phyloP scores from a whole-genome alignment of 1,140 invertebrate species.

The Sminthurinus signatus region DNA sequence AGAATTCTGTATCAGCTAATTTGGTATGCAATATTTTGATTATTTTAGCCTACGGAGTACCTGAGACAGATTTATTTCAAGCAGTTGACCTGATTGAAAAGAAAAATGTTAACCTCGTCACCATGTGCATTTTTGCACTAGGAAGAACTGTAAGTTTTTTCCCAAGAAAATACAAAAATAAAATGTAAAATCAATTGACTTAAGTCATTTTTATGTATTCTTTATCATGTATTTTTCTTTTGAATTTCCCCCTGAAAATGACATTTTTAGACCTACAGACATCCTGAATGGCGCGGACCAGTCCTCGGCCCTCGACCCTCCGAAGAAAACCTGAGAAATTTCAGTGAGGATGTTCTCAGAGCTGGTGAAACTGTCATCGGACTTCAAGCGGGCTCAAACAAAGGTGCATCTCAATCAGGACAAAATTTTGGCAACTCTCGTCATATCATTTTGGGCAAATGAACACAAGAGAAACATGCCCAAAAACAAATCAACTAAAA shows the following conservation, averaged over 20 bases:
- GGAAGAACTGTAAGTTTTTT: conserved; percentile 68
- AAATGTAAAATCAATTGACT: conserved; percentile 7
- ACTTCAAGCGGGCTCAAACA: conserved; percentile 93
- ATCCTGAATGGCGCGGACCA: conserved; percentile 82
- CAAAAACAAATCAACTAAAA: too few species aligned
- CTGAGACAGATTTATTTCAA: conserved; percentile 91
- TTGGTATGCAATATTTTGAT: too few species aligned
- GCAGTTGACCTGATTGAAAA: conserved; percentile 91
- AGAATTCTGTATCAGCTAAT: too few species aligned
- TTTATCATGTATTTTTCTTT: background rate
- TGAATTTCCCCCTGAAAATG: background rate
- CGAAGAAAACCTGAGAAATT: conserved; percentile 85
- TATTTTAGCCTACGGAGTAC: conserved; percentile 92
- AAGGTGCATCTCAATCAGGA: conserved; percentile 86
- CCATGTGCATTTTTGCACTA: conserved; percentile 85
- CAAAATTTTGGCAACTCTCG: conserved; percentile 86
- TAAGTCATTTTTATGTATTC: too few species aligned
- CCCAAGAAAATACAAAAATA: background rate
- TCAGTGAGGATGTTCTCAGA: conserved; percentile 81
- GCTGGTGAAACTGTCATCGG: conserved; percentile 86
- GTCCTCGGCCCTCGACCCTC: conserved; percentile 80
- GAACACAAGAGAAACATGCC: too few species aligned
- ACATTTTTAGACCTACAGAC: conserved; percentile 67
- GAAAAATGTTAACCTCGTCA: conserved; percentile 89
- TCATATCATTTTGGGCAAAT: conserved; percentile 82